Percentiles rank a stretch among this genome's conserved stretches.
Evolutionary conservation across 2,888 invertebrate genomes (phyloP).

Genomic region (Thymelicus acteon): DNA sequence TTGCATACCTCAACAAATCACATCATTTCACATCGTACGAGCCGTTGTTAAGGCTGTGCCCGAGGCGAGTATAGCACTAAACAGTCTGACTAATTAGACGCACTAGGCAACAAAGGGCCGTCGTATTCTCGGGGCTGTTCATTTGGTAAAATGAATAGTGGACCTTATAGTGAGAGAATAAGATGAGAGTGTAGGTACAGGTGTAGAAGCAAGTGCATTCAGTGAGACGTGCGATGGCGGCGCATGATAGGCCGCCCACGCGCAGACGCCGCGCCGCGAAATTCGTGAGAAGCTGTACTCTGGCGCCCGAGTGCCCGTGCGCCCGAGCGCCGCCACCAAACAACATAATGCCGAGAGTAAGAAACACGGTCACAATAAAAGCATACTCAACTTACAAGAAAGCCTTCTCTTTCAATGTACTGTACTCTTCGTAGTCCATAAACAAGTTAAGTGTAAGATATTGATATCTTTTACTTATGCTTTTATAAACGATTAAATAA

Average conservation of each 20-base stretch:
- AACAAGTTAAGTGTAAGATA: neutral
- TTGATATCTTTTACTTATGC: neutral
- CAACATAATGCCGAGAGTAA: conserved; percentile 53
- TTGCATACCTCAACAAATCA: conserved; percentile 64
- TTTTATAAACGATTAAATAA: neutral
- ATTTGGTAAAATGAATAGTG: conserved; percentile 46
- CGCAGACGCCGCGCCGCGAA: conserved; percentile 77
- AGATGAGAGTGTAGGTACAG: conserved; percentile 51
- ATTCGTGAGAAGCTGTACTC: conserved; percentile 79
- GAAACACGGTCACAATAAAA: conserved; percentile 40
- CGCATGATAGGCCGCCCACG: conserved; percentile 80
- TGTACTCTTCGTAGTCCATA: neutral
- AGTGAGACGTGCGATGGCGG: conserved; percentile 73
- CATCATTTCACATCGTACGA: conserved; percentile 70
- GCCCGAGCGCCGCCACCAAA: conserved; percentile 47
- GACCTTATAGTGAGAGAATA: conserved; percentile 55
- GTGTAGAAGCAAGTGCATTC: conserved; percentile 55
- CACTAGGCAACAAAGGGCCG: conserved; percentile 78
- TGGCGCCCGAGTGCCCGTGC: conserved; percentile 55
- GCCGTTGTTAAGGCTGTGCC: conserved; percentile 62
- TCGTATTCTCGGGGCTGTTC: conserved; percentile 50
- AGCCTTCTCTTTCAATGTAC: conserved; percentile 16
- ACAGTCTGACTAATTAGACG: conserved; percentile 83
- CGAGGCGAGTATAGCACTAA: conserved; percentile 75
- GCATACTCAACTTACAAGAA: conserved; percentile 11